A percentile compares a stretch with the other conserved stretches of the same genome.
These are phyloP conservation scores for Channa argus DNA, from an alignment of 2,113 vertebrate genomes.

Conservation along the genomic window DNA sequence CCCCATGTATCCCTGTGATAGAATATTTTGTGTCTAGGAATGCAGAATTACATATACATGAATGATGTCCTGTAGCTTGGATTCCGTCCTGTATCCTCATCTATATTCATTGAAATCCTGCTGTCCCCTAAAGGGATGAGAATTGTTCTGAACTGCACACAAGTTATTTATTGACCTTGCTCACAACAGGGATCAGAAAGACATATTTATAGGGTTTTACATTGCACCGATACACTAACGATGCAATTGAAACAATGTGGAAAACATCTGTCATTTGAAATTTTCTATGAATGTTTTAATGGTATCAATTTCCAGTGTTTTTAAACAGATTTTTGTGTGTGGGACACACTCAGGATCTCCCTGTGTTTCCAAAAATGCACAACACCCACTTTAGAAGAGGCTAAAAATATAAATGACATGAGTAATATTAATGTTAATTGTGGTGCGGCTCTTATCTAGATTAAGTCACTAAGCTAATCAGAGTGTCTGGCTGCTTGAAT, in stretches of 20 bases:
- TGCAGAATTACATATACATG: constrained; percentile 40
- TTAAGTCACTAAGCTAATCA: constrained; percentile 38
- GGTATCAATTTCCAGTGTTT: background rate
- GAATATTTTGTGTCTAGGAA: constrained; percentile 54
- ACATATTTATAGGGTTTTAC: constrained; percentile 32
- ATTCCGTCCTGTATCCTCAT: constrained; percentile 65
- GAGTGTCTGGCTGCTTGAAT: constrained; percentile 12
- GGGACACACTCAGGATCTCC: background rate
- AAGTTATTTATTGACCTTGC: constrained; percentile 59
- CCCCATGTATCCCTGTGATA: constrained; percentile 23
- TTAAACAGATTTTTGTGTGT: too few species aligned
- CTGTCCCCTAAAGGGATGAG: constrained; percentile 38
- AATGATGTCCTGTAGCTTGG: constrained; percentile 53
- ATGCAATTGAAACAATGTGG: constrained; percentile 14
- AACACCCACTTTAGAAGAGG: background rate
- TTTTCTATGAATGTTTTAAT: constrained; percentile 30
- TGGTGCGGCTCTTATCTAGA: rapidly evolving
- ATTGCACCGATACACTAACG: constrained; percentile 40
- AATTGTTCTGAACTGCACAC: constrained; percentile 33
- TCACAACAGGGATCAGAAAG: constrained; percentile 24
- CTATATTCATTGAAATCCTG: constrained; percentile 73
- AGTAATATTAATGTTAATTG: constrained; percentile 46
- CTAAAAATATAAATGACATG: constrained; percentile 29
- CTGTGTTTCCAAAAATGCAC: background rate
- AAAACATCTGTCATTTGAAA: constrained; percentile 30